phyloP scores from a whole-genome alignment of 2,888 invertebrate genomes.

The Herminia tarsipennalis region DNA sequence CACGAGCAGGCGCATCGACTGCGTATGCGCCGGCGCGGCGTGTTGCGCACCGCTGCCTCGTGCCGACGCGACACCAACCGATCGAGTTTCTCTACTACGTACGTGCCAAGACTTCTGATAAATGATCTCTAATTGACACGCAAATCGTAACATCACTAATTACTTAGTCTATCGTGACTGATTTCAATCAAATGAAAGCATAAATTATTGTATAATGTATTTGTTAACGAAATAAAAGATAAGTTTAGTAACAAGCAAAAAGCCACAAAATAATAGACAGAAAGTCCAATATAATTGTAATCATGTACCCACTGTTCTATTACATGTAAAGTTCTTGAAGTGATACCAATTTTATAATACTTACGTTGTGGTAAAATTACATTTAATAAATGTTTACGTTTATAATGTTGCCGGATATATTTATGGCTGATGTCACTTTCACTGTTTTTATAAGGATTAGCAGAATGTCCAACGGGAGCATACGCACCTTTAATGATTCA shows the following conservation, averaged over 20 bases:
- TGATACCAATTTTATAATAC: too few species aligned
- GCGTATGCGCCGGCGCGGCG: constrained; percentile 38
- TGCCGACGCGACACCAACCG: constrained; percentile 13
- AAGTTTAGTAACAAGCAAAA: too few species aligned
- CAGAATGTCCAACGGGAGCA: constrained; percentile 66
- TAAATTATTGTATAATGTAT: constrained; percentile 15
- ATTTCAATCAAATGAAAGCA: constrained; percentile 32
- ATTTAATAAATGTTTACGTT: constrained; percentile 1
- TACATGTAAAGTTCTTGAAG: too few species aligned
- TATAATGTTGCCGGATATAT: constrained; percentile 9
- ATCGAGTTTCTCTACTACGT: constrained; percentile 62
- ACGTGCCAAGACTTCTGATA: constrained; percentile 64
- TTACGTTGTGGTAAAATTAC: too few species aligned
- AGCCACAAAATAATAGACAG: background rate
- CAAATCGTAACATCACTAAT: constrained; percentile 56
- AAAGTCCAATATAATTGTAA: background rate
- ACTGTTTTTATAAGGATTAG: constrained; percentile 68
- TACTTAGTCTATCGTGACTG: constrained; percentile 22
- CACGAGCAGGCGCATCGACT: constrained; percentile 29
- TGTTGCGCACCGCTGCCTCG: constrained; percentile 26
- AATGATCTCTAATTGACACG: constrained; percentile 35
- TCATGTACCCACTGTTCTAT: too few species aligned
- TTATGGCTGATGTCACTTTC: constrained; percentile 62
- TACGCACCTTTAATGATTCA: constrained; percentile 68
- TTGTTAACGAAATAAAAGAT: too few species aligned